phyloP scores from a whole-genome alignment of 2,797 vertebrate genomes.

The Hoplostethus mediterraneus region DNA sequence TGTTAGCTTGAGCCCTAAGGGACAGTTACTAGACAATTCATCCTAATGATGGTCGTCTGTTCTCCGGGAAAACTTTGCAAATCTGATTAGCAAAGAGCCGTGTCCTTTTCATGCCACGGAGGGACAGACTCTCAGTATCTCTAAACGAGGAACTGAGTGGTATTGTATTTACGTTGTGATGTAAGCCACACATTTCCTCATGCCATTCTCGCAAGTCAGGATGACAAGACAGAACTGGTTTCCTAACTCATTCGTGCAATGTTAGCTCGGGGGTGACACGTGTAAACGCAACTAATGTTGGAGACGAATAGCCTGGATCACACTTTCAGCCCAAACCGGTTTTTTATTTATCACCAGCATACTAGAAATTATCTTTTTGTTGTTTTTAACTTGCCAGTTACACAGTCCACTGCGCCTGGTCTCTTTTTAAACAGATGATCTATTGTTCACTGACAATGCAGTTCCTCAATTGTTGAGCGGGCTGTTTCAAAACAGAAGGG shows the following conservation, averaged over 20 bases:
- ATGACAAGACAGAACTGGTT: constrained; percentile 79
- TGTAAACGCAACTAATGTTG: not conserved
- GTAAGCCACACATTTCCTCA: constrained; percentile 54
- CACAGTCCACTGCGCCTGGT: too few species aligned
- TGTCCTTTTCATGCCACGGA: not conserved
- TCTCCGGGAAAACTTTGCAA: too few species aligned
- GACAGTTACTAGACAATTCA: too few species aligned
- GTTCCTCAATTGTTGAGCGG: too few species aligned
- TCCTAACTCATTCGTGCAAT: not conserved
- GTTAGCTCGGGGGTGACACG: constrained; percentile 1
- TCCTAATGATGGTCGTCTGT: too few species aligned
- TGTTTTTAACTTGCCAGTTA: too few species aligned
- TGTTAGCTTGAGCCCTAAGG: too few species aligned
- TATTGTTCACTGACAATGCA: too few species aligned
- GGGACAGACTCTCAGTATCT: constrained; percentile 6
- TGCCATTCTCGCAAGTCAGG: constrained; percentile 68
- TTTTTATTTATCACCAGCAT: too few species aligned
- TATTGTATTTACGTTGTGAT: constrained; percentile 35
- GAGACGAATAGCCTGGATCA: not conserved
- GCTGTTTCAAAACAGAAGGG: too few species aligned
- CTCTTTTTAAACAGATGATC: too few species aligned
- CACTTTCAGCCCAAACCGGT: not conserved
- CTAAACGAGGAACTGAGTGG: constrained; percentile 62
- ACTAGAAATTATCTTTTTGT: too few species aligned
- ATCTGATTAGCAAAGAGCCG: not conserved